Evolutionary conservation across 2,113 vertebrate species (phyloP), one percentile per base, ranked within the genome.

Genomic region (Sinocyclocheilus anophthalmus): DNA sequence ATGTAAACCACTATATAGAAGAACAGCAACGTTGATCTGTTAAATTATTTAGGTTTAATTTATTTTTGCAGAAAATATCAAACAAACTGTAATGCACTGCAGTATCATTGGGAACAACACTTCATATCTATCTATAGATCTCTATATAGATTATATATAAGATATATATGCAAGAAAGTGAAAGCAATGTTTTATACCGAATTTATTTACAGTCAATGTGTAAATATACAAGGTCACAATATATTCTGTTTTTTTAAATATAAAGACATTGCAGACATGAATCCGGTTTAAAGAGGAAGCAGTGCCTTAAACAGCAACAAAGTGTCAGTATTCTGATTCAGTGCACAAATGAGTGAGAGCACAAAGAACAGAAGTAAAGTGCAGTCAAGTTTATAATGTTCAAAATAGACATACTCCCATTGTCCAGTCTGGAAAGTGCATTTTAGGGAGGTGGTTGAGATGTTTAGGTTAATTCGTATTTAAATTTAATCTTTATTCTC

Each of bases 171-270:
- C 50, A 11, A 78, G 18, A 57, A 53, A 76, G 0, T 30, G 7
- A 30, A 57, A 57, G 5, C 3, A 22, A 30, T 20, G 50, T 78
- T 37, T 78, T 78, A 33, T n/a, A 2, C 20, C 20, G 7, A 4
- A 30, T 57, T 79, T 81, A 65, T 48, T 81, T 81, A 9, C 10
- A 65, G 12, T 81, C 78, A 81, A 33, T 59, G 11, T 3, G 7
- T 61, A 57, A 79, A 79, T 39, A 79, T 39, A n/a, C 72, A 75
- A 42, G 18, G n/a, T 67, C n/a, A 81, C 79, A 81, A 7, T 63
- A 33, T 30, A 16, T 63, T 63, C 37, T 53, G 24, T 82, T 50
- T 69, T 53, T 53, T 9, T 53, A 69, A 45, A 61, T 80, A 37
- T 8, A 22, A 16, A 59, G 33, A 80, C 77, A 63, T 13, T 61